Conservation (phyloP, 2,797 vertebrate genomes). For the Anomalospiza imberbis region DNA sequence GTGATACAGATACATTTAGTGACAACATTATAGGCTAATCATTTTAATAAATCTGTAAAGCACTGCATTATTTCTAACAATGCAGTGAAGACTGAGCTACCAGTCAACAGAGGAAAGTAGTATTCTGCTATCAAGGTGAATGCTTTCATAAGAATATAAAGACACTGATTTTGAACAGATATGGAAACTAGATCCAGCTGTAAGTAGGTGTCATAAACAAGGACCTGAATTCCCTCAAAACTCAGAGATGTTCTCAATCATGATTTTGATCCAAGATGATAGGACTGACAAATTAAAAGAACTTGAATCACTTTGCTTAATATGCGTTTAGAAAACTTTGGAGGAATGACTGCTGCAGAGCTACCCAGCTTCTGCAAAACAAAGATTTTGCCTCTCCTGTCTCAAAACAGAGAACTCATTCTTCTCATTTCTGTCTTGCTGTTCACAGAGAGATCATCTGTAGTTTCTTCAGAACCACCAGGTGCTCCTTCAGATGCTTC, state of each 20-base stretch:
- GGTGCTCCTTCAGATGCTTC: background rate
- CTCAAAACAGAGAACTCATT: background rate
- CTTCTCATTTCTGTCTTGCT: background rate
- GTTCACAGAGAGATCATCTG: background rate
- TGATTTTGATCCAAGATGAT: background rate
- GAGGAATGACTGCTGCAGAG: background rate
- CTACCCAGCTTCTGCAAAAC: background rate
- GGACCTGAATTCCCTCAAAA: background rate
- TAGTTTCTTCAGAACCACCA: background rate
- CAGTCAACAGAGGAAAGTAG: background rate
- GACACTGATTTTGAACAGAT: background rate
- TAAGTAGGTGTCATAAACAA: background rate
- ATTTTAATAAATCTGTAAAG: background rate
- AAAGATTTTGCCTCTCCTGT: background rate
- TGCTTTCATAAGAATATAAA: background rate
- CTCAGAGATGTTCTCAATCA: background rate
- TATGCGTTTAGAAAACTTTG: background rate
- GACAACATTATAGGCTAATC: background rate
- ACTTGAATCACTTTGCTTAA: background rate
- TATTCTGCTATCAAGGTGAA: background rate
- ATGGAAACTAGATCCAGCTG: background rate
- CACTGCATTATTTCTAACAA: background rate
- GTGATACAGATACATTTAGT: background rate
- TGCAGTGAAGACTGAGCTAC: background rate
- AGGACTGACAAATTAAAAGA: background rate